A percentile compares a stretch with the other conserved stretches of the same genome.
phyloP scores from a whole-genome alignment of 2,113 vertebrate genomes.

The Ceyx margarethae region DNA sequence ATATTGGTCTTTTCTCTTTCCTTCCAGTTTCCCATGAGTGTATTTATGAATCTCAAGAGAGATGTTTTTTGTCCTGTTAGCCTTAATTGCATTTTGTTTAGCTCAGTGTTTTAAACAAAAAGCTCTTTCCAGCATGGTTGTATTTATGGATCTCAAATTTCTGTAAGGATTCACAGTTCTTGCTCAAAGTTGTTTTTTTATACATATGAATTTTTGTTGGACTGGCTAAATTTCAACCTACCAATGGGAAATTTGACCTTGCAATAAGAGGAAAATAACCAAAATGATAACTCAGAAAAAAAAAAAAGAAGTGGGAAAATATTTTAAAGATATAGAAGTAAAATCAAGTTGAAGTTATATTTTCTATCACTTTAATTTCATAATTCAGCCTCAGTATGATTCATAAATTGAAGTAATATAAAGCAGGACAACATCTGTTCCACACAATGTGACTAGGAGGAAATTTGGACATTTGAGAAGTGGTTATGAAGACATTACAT shows the following conservation, averaged over 20 bases:
- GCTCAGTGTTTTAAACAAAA: conserved; percentile 48
- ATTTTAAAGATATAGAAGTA: neutral
- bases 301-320: neutral
- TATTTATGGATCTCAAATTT: conserved; percentile 28
- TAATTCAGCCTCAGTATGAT: conserved; percentile 25
- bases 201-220: neutral
- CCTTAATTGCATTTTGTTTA: conserved; percentile 66
- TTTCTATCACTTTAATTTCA: neutral
- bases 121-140: neutral
- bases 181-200: neutral
- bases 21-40: conserved; percentile 13
- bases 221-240: neutral
- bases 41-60: conserved; percentile 55
- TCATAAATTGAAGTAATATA: conserved; percentile 60
- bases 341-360: neutral
- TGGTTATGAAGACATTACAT: conserved; percentile 15
- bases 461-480: conserved; percentile 55
- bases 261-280: neutral
- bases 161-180: neutral
- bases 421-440: conserved; percentile 65
- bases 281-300: neutral
- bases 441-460: neutral
- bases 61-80: conserved; percentile 41
- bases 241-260: neutral
- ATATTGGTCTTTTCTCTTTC: conserved; percentile 32